Evolutionary conservation across 2,888 invertebrate species (phyloP), one percentile per base, ranked within the genome.

Genomic region (Xestia xanthographa): DNA sequence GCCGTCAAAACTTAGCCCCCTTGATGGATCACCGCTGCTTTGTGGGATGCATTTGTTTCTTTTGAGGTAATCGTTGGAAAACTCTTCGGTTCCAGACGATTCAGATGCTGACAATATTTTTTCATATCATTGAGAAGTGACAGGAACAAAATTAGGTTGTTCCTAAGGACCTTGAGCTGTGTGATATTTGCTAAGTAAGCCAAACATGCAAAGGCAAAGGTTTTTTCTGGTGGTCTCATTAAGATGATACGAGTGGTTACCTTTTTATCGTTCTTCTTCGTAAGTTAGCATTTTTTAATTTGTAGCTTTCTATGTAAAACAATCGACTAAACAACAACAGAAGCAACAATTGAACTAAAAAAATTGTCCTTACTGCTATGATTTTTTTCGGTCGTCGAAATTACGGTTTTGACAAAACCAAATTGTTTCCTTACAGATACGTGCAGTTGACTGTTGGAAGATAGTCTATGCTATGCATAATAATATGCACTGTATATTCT

Each of bases 21-120:
- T 26, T 88, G 89, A 88, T 88, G 81, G 88, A 89, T 88, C 80
- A 79, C 77, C 75, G 53, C 45, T 53, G 66, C 45, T 74, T 71
- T 65, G 50, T 68, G 43, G 67, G 41, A 34, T 71, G 63, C 20
- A 29, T 68, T 75, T 63, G 58, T 80, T 26, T 14, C 11, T 38
- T 74, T 38, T 43, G 60, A 62, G 22, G 34, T 60, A 60, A 80
- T 43, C 58, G 74, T 9, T 41, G 76, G 41, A 60, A 72, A 72
- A 74, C 50, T 50, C 60, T 41, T 22, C 72, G 14, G 63, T n/a
- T n/a, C 22, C 38, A 38, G 62, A n/a, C 38, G 2, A 11, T 12
- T 20, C 20, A 60, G 60, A 34, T 6, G 26, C 34, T 22, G 34
- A 22, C 34, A 8, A 3, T 38, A 3, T 62, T 38, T 58, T n/a